Percentiles rank a stretch among this genome's conserved stretches.
phyloP scores from a whole-genome alignment of 1,140 invertebrate species.

The Oscheius sp. region DNA sequence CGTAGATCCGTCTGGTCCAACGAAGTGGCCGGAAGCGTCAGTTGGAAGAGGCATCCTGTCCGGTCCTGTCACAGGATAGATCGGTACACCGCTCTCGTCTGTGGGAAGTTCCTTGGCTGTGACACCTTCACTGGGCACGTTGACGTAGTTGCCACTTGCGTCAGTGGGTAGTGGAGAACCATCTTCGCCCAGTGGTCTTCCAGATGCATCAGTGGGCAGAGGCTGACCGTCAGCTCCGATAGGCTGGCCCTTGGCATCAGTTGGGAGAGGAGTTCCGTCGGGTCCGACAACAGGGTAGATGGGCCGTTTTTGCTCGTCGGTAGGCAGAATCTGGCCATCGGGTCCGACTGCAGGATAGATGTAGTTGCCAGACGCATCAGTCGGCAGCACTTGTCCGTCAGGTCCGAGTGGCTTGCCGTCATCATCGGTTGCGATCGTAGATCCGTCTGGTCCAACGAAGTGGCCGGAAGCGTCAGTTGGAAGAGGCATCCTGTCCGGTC shows the following conservation, averaged over 20 bases:
- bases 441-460: slow-evolving; percentile 28
- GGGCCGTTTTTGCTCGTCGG: slow-evolving; percentile 21
- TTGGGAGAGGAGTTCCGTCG: slow-evolving; percentile 31
- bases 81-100: too few species aligned
- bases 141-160: slow-evolving; percentile 20
- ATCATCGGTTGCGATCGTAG: slow-evolving; percentile 33
- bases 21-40: too few species aligned
- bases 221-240: slow-evolving; percentile 25
- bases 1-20: too few species aligned
- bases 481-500: slow-evolving; percentile 31
- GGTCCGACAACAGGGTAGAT: slow-evolving; percentile 30
- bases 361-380: slow-evolving; percentile 29
- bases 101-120: too few species aligned
- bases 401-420: slow-evolving; percentile 29
- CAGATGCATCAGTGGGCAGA: slow-evolving; percentile 26
- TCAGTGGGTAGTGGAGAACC: slow-evolving; percentile 15
- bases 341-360: slow-evolving; percentile 31
- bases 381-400: slow-evolving; percentile 35
- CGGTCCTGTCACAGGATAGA: too few species aligned
- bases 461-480: slow-evolving; percentile 33
- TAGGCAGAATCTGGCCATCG: slow-evolving; percentile 26
- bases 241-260: too few species aligned
- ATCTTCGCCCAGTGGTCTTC: neutral
- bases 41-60: too few species aligned
- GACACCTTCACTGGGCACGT: too few species aligned